Base-by-base conservation (phyloP, 2,888 invertebrate species). In the Salticus scenicus region DNA sequence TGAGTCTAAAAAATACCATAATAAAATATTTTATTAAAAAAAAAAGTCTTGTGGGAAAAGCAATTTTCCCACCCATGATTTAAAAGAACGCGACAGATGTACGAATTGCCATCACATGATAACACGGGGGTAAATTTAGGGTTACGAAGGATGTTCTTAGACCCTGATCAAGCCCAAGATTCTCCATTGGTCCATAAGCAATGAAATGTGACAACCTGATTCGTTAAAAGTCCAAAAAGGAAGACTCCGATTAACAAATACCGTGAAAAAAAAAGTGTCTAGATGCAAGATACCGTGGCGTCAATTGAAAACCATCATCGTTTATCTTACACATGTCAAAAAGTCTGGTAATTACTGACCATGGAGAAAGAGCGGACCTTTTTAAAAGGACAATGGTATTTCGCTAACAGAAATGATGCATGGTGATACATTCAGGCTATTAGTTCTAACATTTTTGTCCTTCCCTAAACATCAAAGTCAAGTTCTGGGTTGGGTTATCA, bases 341-440 rank as follows among this genome's bases (percentile, higher is more conserved):
- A 57, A 82, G 31, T 31, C 72, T 84, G 41, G 83, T 84, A 84
- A 84, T 84, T 84, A 84, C 72, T 14, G 33, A 73, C 72, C 57
- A 70, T 28, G 70, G 14, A 67, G 51, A 41, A 33, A 67, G 57
- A 57, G 30, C 14, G 66, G 66, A 57, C 69, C 63, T 73, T 24
- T 17, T 14, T 66, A 73, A 84, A 84, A 84, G 73, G 20, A 27
- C 66, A 33, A 31, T 66, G 51, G 69, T 47, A 77, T 57, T 66
- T 33, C 24, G 66, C 31, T 31, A 14, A 27, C 8, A 12, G 37
- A 70, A 42, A 27, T 67, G 77, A 57, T 57, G 67, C 30, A 80
- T 67, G 69, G 10, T 84, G 83, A 84, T 72, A 73, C 47, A 84
- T 77, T 24, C 67, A 63, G 27, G 24, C 82, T 41, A 76, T 84